Evolutionary conservation across 2,888 invertebrate species (phyloP).

Genomic region (Notocelia uddmanniana): DNA sequence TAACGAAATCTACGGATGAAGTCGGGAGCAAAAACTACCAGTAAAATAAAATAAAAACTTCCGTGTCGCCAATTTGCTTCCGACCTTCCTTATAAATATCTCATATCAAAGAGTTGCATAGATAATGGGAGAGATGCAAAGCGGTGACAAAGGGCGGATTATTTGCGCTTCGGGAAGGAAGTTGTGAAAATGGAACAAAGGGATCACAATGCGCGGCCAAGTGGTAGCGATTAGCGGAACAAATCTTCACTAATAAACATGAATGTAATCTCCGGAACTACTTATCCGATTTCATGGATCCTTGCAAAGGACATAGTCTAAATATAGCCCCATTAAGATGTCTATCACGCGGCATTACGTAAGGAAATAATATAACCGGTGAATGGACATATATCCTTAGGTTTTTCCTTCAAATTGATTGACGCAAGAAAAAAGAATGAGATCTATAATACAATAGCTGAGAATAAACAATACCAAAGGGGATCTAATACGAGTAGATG

Average conservation of each 20-base stretch:
- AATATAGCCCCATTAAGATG: no score
- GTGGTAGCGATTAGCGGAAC: neutral
- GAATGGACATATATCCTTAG: no score
- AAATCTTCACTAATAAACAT: no score
- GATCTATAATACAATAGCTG: neutral
- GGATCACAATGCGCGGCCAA: slow-evolving; percentile 16
- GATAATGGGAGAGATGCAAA: slow-evolving; percentile 28
- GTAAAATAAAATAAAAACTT: neutral
- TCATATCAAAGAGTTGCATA: slow-evolving; percentile 11
- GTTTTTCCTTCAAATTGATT: no score
- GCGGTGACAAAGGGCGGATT: slow-evolving; percentile 11
- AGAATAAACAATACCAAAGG: slow-evolving; percentile 7
- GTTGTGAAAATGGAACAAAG: slow-evolving; percentile 34
- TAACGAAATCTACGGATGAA: no score
- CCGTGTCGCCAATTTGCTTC: neutral
- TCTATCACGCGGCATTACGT: no score
- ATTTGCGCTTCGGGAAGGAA: slow-evolving; percentile 23
- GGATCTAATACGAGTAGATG: neutral
- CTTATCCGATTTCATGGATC: no score
- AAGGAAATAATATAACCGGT: no score
- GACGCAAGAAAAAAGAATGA: neutral
- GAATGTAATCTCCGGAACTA: no score
- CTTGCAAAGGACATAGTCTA: no score
- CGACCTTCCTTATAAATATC: slow-evolving; percentile 8
- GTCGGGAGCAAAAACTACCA: no score